phyloP scores from a whole-genome alignment of 2,113 vertebrate genomes.

The human region GRCh38 chr5:165526501-165527000 shows the following conservation, averaged over 20 bases:
- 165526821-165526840: background rate
- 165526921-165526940: no score
- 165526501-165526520: conserved; percentile 42
- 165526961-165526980: no score
- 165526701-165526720: background rate
- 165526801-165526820: background rate
- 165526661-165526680: background rate
- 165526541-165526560: background rate
- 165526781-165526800: background rate
- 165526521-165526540: background rate
- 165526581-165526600: conserved; percentile 47
- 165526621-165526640: background rate
- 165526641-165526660: background rate
- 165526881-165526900: no score
- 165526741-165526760: background rate
- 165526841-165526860: background rate
- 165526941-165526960: no score
- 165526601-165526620: background rate
- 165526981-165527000: no score
- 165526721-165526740: background rate
- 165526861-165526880: no score
- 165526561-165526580: background rate
- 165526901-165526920: no score
- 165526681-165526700: background rate
- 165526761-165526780: background rate